Base-by-base conservation (phyloP, 2,888 invertebrate species). In the Aphidoletes aphidimyza region DNA sequence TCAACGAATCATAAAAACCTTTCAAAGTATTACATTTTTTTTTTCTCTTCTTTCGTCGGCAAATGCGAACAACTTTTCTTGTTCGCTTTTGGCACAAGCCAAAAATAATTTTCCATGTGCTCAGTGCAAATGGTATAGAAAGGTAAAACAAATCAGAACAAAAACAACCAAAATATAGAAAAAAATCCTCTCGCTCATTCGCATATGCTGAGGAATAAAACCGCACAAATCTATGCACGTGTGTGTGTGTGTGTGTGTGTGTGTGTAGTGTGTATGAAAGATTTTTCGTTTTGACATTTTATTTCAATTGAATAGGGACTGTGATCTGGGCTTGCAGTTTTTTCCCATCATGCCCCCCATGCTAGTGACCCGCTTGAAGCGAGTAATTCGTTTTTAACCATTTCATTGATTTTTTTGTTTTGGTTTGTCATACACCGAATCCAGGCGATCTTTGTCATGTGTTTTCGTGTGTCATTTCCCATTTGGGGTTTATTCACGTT, bases 261-360 rank as follows among this genome's bases (percentile, higher is more conserved):
- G 11, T 39, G 11, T 39, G 39, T 47, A 19, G 17, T 30, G 17
- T 69, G 69, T 30, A 69, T 14, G 69, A 30, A 69, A 69, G 30
- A 69, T 69, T 69, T n/a, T 47, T 14, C 22, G 34, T 69, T 69
- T 69, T 30, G 69, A 69, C 34, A 69, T 69, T 69, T n/a, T 69
- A 69, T 69, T 30, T 69, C 69, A 69, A 69, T 69, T 69, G 69
- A 69, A 69, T 69, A 30, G 69, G 69, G 69, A 69, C 69, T 11
- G 30, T 69, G 30, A 69, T 69, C 69, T 30, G 69, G 69, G 34
- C 14, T n/a, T n/a, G n/a, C n/a, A 26, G 0, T 69, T 34, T 69
- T 30, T 26, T 11, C 22, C 54, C 54, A 22, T 26, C 14, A 30
- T 17, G 30, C n/a, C n/a, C n/a, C n/a, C n/a, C n/a, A n/a, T n/a